A percentile compares a stretch with the other conserved stretches of the same genome.
These are phyloP conservation scores for Aphrocallistes beatrix DNA, from an alignment of 37 sponge, comb jelly and placozoan species.

Conservation along the genomic window DNA sequence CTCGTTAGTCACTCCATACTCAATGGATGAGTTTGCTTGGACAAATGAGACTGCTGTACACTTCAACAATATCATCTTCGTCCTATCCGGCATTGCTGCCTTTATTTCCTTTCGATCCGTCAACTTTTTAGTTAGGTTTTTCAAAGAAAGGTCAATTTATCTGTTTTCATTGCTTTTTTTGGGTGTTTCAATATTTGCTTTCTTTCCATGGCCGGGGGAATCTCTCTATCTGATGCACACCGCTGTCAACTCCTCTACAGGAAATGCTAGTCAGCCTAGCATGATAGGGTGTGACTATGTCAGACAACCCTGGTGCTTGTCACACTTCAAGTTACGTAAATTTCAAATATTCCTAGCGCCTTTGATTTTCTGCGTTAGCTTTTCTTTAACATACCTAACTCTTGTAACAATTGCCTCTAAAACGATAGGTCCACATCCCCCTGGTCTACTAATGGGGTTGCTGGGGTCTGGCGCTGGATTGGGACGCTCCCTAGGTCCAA, in stretches of 20 bases:
- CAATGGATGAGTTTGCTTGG: neutral
- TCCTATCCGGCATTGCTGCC: neutral
- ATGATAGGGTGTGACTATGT: neutral
- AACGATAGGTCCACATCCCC: neutral
- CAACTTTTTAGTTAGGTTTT: neutral
- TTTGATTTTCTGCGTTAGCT: neutral
- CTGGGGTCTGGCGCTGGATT: neutral
- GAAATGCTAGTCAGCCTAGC: no score
- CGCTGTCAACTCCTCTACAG: neutral
- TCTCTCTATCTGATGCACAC: neutral
- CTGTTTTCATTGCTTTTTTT: neutral
- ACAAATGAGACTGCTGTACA: neutral
- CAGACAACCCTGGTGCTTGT: neutral
- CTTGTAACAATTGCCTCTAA: neutral
- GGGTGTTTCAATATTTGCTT: neutral
- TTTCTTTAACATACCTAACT: neutral
- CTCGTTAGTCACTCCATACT: neutral
- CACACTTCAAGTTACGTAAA: neutral
- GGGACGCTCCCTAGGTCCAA: neutral
- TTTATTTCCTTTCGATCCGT: neutral
- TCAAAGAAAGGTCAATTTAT: neutral
- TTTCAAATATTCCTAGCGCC: neutral
- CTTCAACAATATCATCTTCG: neutral
- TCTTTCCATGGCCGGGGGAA: conserved; percentile 1
- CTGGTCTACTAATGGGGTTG: neutral